Base-by-base conservation (phyloP, 2,888 invertebrate genomes). In the Anodontia alba region DNA sequence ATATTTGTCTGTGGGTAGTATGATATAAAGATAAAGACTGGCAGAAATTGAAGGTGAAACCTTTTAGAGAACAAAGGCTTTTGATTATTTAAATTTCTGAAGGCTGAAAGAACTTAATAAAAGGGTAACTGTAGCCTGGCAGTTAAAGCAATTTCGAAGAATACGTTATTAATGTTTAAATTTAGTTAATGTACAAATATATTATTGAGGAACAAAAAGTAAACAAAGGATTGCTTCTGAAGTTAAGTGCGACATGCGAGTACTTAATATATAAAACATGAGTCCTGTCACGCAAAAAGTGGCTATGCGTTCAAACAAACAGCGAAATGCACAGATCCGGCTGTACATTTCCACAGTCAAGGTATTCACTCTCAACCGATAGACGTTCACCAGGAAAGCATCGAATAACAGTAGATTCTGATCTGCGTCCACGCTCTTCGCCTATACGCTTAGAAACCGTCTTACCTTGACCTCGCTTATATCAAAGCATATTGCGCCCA, bases 41-140 rank as follows among this genome's bases (percentile, higher is more conserved):
- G 23, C 54, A 54, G 54, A 54, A 54, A 54, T 26, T 54, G 62
- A 62, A 62, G 62, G 62, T 62, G 62, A 62, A 62, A 62, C 62
- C 62, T 62, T 62, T 62, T 62, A 62, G 33, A 62, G 62, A 62
- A 62, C 62, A 62, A 62, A 33, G 62, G 15, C 17, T 31, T 3
- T 8, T 62, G 33, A 62, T 62, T 33, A 62, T 62, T 62, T 15
- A 33, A 62, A 62, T 62, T 31, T 62, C 62, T 62, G 33, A 62
- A 31, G 62, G 1, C 62, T 62, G 10, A 26, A 62, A 62, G 62
- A 62, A 33, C 23, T 7, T 26, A 62, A 62, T 62, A 62, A 62
- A 62, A 62, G 62, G 20, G 62, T 33, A 62, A 62, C 33, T 33
- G 62, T 62, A 62, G 62, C 20, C 10, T 17, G 33, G 33, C 33